Conservation (phyloP, 2,888 invertebrate species). For the Scaeva pyrastri region DNA sequence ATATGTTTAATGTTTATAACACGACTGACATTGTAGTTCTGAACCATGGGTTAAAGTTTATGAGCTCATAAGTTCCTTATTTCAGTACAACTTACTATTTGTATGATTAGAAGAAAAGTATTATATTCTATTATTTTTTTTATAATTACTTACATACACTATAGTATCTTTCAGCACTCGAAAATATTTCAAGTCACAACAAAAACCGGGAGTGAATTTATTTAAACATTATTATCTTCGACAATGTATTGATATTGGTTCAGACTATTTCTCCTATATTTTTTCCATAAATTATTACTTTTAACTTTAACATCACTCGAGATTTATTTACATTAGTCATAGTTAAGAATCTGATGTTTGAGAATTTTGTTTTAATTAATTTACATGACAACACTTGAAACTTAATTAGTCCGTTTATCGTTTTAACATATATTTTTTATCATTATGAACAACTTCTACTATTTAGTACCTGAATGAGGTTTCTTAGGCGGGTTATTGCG, state of each 20-base stretch:
- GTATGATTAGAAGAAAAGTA: too few relatives aligned
- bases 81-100: too few relatives aligned
- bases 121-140: too few relatives aligned
- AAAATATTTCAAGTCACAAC: not conserved
- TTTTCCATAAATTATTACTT: constrained; percentile 19
- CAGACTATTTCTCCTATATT: not conserved
- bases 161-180: constrained; percentile 1
- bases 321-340: constrained; percentile 1
- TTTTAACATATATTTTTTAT: not conserved
- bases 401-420: not conserved
- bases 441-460: not conserved
- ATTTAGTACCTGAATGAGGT: not conserved
- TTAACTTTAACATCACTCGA: constrained; percentile 17
- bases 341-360: not conserved
- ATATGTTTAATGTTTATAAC: too few relatives aligned
- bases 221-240: constrained; percentile 12
- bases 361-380: not conserved
- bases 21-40: too few relatives aligned
- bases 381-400: not conserved
- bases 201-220: not conserved
- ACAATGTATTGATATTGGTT: constrained; percentile 18
- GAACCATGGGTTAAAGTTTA: too few relatives aligned
- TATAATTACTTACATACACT: not conserved
- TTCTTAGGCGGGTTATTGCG: not conserved
- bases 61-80: too few relatives aligned